Conservation (phyloP, 2,113 vertebrate species). For the Cyphomyrus discorhynchus region DNA sequence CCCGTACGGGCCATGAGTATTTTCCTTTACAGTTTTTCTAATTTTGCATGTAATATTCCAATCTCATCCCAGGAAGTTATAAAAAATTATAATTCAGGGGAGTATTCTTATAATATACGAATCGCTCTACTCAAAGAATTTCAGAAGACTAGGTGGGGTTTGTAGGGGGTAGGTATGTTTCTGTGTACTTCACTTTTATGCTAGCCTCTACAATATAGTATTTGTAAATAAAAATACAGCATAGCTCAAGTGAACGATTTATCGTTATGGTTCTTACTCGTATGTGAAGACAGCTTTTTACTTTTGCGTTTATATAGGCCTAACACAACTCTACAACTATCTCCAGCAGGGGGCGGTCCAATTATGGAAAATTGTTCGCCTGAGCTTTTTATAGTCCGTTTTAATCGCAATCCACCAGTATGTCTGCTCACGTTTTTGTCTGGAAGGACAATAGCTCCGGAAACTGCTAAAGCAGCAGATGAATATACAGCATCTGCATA, state of each 20-base stretch:
- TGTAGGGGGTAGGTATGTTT: background rate
- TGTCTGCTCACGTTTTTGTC: background rate
- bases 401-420: background rate
- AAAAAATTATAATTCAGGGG: background rate
- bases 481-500: background rate
- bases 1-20: conserved; percentile 32
- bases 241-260: background rate
- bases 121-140: background rate
- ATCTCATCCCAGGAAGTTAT: background rate
- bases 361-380: background rate
- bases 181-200: background rate
- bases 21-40: background rate
- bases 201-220: background rate
- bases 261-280: background rate
- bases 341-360: background rate
- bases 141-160: too few species aligned
- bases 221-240: background rate
- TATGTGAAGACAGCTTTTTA: background rate
- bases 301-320: background rate
- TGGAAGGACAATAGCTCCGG: background rate
- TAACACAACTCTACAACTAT: background rate
- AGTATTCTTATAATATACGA: background rate
- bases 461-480: background rate
- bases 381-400: background rate
- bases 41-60: background rate